Evolutionary conservation across 2,113 vertebrate species (phyloP).

Genomic region (Mungos mungo): DNA sequence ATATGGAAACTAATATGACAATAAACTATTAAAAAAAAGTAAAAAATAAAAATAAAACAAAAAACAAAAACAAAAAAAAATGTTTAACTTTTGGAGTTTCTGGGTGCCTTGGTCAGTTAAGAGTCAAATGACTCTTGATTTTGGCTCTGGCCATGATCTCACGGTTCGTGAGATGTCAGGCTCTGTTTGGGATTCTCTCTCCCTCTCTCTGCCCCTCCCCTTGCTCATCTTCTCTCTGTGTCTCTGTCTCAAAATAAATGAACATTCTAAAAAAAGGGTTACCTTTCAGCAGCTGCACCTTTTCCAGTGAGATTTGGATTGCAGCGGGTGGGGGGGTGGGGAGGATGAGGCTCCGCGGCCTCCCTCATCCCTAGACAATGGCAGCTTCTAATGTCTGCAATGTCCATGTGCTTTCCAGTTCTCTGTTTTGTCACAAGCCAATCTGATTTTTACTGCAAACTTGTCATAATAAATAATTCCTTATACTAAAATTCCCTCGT

Average conservation of each 20-base stretch:
- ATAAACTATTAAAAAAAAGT: no score
- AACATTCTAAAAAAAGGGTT: neutral
- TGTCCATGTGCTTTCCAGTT: neutral
- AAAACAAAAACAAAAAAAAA: no score
- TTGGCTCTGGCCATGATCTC: neutral
- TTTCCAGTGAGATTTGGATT: accelerated
- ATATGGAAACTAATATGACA: no score
- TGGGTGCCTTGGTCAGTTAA: neutral
- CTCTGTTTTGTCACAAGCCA: neutral
- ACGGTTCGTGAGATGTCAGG: no score
- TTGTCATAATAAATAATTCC: neutral
- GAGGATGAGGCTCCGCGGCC: accelerated
- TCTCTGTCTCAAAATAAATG: neutral
- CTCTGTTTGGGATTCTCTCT: neutral
- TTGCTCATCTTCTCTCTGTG: neutral
- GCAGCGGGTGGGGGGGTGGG: no score
- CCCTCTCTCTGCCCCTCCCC: neutral
- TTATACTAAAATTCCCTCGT: neutral
- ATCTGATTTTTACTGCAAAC: neutral
- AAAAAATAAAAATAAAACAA: no score
- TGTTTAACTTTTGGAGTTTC: no score
- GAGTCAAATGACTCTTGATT: neutral
- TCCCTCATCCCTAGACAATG: accelerated
- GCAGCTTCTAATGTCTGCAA: neutral
- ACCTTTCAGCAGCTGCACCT: neutral